phyloP scores from a whole-genome alignment of 30 jellyfish, hydroid and myxozoan genomes.

The Hydractinia echinata region DNA sequence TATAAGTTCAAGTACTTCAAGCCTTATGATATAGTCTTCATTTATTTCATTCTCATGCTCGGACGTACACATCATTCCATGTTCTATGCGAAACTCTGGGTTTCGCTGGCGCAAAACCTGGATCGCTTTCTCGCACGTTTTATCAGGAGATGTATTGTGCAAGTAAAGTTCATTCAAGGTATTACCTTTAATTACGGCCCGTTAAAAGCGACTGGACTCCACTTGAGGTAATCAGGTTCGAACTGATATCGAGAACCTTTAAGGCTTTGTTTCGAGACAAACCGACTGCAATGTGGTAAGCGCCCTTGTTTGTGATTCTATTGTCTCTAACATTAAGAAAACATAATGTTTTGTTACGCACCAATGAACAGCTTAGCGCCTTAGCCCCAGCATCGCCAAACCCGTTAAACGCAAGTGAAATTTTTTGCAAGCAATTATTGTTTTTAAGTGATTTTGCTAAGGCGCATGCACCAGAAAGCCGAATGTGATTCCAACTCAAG shows the following conservation, averaged over 20 bases:
- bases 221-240: conserved; percentile 54
- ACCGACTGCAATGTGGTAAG: conserved; percentile 45
- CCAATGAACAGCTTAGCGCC: conserved; percentile 50
- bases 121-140: conserved; percentile 29
- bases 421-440: conserved; percentile 38
- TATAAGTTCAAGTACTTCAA: conserved; percentile 50
- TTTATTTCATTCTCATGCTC: conserved; percentile 24
- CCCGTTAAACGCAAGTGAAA: conserved; percentile 60
- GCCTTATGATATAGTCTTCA: conserved; percentile 21
- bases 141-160: conserved; percentile 51
- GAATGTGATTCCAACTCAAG: conserved; percentile 73
- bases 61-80: conserved; percentile 22
- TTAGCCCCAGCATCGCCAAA: conserved; percentile 67
- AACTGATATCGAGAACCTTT: conserved; percentile 49
- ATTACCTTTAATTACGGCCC: conserved; percentile 41
- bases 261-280: conserved; percentile 48
- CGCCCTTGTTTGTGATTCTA: conserved; percentile 71
- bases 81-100: conserved; percentile 22
- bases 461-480: conserved; percentile 58
- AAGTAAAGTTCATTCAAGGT: conserved; percentile 49
- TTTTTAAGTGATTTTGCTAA: conserved; percentile 48
- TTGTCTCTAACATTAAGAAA: conserved; percentile 53
- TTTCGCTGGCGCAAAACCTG: conserved; percentile 22
- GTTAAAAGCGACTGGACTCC: conserved; percentile 50
- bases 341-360: conserved; percentile 40